A percentile compares a stretch with the other conserved stretches of the same genome.
These are phyloP conservation scores for Atopsyche davidsoni DNA, from an alignment of 1,140 invertebrate species.

Conservation along the genomic window DNA sequence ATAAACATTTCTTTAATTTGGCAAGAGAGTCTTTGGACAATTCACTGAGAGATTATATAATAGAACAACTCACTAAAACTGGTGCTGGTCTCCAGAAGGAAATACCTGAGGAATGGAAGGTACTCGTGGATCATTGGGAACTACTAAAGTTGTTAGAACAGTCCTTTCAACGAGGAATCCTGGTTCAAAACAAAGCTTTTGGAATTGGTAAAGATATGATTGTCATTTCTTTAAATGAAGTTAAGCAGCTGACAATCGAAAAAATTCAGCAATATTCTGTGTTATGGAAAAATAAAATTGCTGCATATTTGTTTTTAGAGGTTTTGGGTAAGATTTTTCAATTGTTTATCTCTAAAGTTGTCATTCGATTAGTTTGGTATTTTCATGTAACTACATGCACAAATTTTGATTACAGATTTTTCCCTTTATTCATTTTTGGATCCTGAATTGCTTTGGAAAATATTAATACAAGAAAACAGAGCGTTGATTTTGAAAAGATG, in stretches of 20 bases:
- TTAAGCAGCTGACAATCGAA: conserved; percentile 43
- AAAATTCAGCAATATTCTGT: conserved; percentile 44
- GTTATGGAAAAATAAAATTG: conserved; percentile 49
- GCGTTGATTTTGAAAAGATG: conserved; percentile 48
- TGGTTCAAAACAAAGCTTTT: conserved; percentile 48
- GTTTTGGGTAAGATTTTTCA: conserved; percentile 51
- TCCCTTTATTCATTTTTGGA: too few species aligned
- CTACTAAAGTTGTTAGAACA: conserved; percentile 50
- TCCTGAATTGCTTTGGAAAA: conserved; percentile 46
- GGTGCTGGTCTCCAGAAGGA: conserved; percentile 36
- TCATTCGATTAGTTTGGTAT: too few species aligned
- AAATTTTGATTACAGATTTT: too few species aligned
- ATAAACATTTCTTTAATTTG: conserved; percentile 49
- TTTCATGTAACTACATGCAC: too few species aligned
- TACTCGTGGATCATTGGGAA: conserved; percentile 50
- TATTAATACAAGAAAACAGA: conserved; percentile 46
- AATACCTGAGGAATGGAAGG: conserved; percentile 40
- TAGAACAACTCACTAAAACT: conserved; percentile 49
- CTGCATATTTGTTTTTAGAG: conserved; percentile 49
- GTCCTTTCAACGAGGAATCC: conserved; percentile 45
- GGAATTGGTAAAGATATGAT: conserved; percentile 38
- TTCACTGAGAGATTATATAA: conserved; percentile 53
- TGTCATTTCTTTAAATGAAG: conserved; percentile 44
- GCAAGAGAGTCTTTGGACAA: conserved; percentile 48
- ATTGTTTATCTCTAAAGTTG: too few species aligned